These are phyloP conservation scores for Lydus trimaculatus DNA, from an alignment of 2,888 invertebrate genomes.

Conservation along the genomic window DNA sequence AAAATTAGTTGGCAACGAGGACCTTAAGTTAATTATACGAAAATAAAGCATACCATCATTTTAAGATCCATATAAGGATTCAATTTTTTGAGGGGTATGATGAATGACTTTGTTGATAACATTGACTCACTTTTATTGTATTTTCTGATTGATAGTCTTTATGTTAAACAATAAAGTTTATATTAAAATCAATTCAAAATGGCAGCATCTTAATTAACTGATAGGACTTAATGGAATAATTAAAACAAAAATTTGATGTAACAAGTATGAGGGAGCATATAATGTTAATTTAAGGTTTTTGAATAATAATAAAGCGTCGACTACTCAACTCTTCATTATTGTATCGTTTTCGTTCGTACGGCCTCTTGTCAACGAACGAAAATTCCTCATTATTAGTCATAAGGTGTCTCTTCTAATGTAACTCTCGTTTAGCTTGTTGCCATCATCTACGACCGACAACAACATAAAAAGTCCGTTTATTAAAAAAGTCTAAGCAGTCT, in stretches of 20 bases:
- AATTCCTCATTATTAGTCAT: constrained; percentile 48
- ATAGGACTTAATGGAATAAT: constrained; percentile 15
- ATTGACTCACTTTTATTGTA: neutral
- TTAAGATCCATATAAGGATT: constrained; percentile 23
- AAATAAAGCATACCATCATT: constrained; percentile 20
- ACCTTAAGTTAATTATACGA: constrained; percentile 24
- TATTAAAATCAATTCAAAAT: constrained; percentile 2
- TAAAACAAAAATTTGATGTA: neutral
- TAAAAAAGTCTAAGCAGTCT: constrained; percentile 52
- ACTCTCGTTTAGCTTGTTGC: neutral
- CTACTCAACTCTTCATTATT: constrained; percentile 30
- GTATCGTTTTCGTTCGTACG: constrained; percentile 29
- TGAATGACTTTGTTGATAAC: neutral
- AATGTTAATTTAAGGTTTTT: constrained; percentile 18
- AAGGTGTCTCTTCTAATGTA: constrained; percentile 38
- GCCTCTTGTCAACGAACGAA: constrained; percentile 26
- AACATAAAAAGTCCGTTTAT: constrained; percentile 49
- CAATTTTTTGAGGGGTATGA: constrained; percentile 8
- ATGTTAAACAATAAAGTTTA: neutral
- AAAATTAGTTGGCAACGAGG: constrained; percentile 32
- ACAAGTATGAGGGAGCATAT: constrained; percentile 14
- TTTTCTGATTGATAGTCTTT: constrained; percentile 2
- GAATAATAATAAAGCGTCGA: constrained; percentile 25
- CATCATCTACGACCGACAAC: constrained; percentile 15
- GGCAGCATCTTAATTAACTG: constrained; percentile 18